phyloP scores from a whole-genome alignment of 2,888 invertebrate species.

The Eubasilissa splendida region DNA sequence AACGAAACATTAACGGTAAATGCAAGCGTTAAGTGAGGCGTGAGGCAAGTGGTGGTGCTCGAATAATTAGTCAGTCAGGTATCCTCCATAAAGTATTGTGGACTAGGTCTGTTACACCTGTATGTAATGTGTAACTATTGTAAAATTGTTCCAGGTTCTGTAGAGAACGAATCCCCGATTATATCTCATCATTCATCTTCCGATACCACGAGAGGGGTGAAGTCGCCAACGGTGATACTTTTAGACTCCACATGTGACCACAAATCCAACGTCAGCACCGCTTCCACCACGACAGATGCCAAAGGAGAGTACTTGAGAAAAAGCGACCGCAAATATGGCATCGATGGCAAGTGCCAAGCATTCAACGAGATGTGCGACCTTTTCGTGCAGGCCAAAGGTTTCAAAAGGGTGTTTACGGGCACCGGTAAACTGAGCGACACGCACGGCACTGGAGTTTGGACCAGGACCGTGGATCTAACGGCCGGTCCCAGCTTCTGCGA shows the following conservation, averaged over 20 bases:
- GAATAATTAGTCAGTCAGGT: no score
- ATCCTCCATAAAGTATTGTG: no score
- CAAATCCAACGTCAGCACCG: not conserved
- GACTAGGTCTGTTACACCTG: no score
- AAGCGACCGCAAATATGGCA: not conserved
- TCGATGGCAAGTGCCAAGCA: not conserved
- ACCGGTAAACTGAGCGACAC: not conserved
- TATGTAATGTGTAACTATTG: not conserved
- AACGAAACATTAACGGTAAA: no score
- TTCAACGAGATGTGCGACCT: constrained; percentile 10
- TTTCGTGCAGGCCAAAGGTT: not conserved
- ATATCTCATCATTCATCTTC: not conserved
- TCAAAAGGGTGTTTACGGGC: not conserved
- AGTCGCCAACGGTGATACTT: not conserved
- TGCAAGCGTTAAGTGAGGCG: no score
- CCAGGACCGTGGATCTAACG: constrained; percentile 3
- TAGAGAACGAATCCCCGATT: not conserved
- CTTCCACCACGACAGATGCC: constrained; percentile 6
- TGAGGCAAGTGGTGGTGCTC: no score
- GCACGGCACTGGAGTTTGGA: not conserved
- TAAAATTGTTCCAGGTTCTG: not conserved
- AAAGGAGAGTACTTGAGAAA: not conserved
- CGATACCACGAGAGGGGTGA: not conserved
- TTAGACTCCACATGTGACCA: not conserved
- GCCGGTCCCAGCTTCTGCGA: constrained; percentile 27